Base-by-base conservation (phyloP, 2,113 vertebrate genomes). In the Anarhynchus alexandrinus region DNA sequence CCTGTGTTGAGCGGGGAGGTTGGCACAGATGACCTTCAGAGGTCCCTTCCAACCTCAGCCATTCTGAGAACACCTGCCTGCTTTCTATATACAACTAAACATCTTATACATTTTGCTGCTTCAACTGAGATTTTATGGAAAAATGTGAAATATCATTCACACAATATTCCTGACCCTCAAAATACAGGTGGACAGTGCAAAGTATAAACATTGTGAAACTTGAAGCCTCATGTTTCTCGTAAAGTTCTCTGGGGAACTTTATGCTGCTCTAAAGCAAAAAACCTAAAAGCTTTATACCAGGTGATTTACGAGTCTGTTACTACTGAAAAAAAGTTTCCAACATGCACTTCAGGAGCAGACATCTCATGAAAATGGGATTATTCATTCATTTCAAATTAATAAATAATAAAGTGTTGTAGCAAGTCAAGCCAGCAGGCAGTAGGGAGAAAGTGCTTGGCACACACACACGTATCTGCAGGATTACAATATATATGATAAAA, bases 1-100 rank as follows among this genome's bases (percentile, higher is more conserved):
- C 19, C 16, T 2, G 0, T 1, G 0, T 3, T 58, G 27, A 54
- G 20, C 9, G 3, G 17, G 40, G 8, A 76, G 12, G 8, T 18
- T 40, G 25, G 16, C 23, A 43, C 26, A 36, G 23, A 7, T 17
- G 18, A 83, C 43, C 49, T 79, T 55, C 25, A 61, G 15, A 57
- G 9, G 29, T 42, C 30, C 34, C 49, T 59, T 95, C 43, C 45
- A 57, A 19, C 34, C 59, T 81, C 64, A 66, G 22, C 34, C 40
- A 26, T 7, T 54, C 32, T 29, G 8, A 70, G 20, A 66, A 40
- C 12, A 51, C 14, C 20, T 43, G 22, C 34, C 6, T 2, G 0
- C 20, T 77, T 92, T 45, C 54, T 69, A 5, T 3, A 18, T 5
- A 9, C 15, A 57, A 10, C 11, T 42, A 42, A 26, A 8, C 1